Conservation (phyloP, 2,888 invertebrate genomes). For the Cerastoderma edule region DNA sequence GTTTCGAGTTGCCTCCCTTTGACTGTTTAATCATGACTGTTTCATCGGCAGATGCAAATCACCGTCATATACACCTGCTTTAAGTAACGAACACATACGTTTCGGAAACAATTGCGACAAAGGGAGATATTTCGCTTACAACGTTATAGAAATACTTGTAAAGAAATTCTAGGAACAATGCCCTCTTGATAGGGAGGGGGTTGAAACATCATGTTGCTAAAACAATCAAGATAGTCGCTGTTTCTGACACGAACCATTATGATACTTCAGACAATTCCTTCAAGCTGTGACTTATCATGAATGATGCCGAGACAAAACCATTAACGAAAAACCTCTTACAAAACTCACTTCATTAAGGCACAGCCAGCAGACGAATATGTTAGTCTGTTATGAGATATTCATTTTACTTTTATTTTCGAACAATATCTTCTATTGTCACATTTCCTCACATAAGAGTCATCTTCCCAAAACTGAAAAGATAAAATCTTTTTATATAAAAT, state of each 20-base stretch:
- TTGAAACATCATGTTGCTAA: background rate
- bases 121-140: background rate
- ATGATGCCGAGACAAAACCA: slow-evolving; percentile 6
- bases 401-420: background rate
- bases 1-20: too few species aligned
- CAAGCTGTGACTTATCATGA: slow-evolving; percentile 16
- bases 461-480: background rate
- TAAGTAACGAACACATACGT: too few species aligned
- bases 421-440: background rate
- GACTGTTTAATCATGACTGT: too few species aligned
- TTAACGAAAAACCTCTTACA: background rate
- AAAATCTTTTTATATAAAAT: too few species aligned
- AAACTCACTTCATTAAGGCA: background rate
- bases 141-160: background rate
- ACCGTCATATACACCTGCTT: too few species aligned
- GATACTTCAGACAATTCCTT: slow-evolving; percentile 1
- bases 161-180: background rate
- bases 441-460: background rate
- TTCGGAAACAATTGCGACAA: too few species aligned
- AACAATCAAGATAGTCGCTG: background rate
- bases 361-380: background rate
- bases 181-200: background rate
- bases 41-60: too few species aligned
- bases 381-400: background rate
- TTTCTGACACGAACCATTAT: background rate